Evolutionary conservation across 2,113 vertebrate genomes (phyloP).

Genomic region (Stictonetta naevosa): DNA sequence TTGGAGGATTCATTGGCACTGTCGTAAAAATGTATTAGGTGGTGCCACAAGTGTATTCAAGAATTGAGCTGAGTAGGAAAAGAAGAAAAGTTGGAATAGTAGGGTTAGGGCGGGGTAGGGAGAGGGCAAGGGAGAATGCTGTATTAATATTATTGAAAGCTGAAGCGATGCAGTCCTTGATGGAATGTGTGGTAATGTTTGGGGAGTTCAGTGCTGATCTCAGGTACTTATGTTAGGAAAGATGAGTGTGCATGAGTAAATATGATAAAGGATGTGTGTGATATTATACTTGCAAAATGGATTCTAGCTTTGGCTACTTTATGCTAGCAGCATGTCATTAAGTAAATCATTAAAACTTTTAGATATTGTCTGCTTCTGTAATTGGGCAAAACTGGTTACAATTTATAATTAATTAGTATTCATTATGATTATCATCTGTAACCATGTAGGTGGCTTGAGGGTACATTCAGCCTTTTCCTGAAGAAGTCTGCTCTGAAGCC

Average conservation of each 20-base stretch:
- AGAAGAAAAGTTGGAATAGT: neutral
- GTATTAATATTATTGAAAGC: neutral
- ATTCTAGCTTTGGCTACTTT: neutral
- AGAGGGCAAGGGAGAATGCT: neutral
- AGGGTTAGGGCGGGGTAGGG: neutral
- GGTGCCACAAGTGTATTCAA: neutral
- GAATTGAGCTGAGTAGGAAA: neutral
- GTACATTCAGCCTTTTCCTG: neutral
- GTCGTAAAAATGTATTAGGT: constrained; percentile 1
- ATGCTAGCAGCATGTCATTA: neutral
- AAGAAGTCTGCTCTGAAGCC: neutral
- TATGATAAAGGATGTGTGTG: neutral
- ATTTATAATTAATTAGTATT: neutral
- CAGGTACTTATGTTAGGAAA: neutral
- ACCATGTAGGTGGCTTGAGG: neutral
- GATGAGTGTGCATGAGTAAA: neutral
- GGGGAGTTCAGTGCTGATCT: neutral
- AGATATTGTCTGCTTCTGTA: neutral
- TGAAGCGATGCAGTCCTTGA: neutral
- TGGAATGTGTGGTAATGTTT: neutral
- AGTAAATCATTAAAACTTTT: neutral
- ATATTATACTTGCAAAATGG: neutral
- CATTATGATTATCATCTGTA: neutral
- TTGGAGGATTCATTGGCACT: neutral
- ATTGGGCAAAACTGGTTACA: neutral